Base-by-base conservation (phyloP, 2,113 vertebrate species). In the Anolis sagrei region DNA sequence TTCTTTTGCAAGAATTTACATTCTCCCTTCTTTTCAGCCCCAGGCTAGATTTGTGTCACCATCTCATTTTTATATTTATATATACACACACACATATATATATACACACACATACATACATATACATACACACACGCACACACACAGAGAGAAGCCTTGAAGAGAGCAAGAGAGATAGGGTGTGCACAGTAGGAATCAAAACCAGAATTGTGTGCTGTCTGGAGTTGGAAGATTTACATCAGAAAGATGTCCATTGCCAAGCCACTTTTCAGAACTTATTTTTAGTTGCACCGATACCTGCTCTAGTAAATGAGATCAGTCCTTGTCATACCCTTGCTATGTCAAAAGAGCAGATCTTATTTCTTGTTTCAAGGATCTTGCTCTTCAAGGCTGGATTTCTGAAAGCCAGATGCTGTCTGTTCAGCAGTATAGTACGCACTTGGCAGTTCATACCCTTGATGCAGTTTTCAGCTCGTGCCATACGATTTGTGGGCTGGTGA, bases 251-350 rank as follows among this genome's bases (percentile, higher is more conserved):
- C 7, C 29, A 32, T 76, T 32, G 39, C 23, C 70, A 76, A 62
- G 34, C 13, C 49, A 34, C 49, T 23, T 13, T 54, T 76, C 54
- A n/a, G 3, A 61, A 36, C n/a, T 51, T 81, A 81, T 86, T 81
- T 86, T 86, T 76, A 54, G 58, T 44, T 54, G 7, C 32, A 73
- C 36, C 81, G 58, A 34, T 84, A 25, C 29, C 16, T 14, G 10
- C 81, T 76, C 61, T n/a, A 6, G 10, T 76, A 23, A 48, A 81
- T 81, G 44, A 81, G 70, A 6, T 76, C 72, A 81, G 77, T 19
- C 29, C 39, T 74, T 80, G 10, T 25, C 9, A 39, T 27, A 39
- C 5, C 14, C 54, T 54, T 49, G 25, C 32, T 64, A 16, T 54
- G 11, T 82, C 51, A 34, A 61, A 44, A 1, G 25, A 73, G 39